Conservation (phyloP, 2,888 invertebrate species). For the Drosophila putrida region DNA sequence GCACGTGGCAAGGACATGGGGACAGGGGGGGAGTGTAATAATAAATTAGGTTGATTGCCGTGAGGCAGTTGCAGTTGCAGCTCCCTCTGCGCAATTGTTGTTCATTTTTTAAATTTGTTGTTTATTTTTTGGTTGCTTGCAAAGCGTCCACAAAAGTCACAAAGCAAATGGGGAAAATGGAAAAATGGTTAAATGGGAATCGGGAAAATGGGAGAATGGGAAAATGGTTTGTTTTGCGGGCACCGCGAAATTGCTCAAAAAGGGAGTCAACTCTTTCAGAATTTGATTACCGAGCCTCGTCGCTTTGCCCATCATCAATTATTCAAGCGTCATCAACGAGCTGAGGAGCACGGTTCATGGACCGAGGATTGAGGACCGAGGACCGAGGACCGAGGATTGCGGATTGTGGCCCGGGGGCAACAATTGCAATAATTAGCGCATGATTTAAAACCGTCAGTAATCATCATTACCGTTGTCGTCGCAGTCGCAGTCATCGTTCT, state of each 20-base stretch:
- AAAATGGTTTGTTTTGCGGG: conserved; percentile 57
- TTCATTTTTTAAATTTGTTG: neutral
- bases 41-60: conserved; percentile 80
- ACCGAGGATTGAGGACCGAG: neutral
- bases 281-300: conserved; percentile 68
- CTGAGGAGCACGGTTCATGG: neutral
- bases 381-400: neutral
- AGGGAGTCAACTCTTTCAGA: conserved; percentile 68
- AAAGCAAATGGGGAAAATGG: conserved; percentile 32
- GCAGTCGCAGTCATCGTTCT: conserved; percentile 39
- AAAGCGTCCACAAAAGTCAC: conserved; percentile 38
- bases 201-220: conserved; percentile 29
- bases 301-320: conserved; percentile 72
- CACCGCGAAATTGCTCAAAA: conserved; percentile 38
- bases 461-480: conserved; percentile 77
- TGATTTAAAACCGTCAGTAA: conserved; percentile 82
- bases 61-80: conserved; percentile 52
- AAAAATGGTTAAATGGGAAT: conserved; percentile 26
- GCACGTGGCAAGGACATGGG: conserved; percentile 4
- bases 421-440: conserved; percentile 82
- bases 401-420: conserved; percentile 49
- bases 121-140: conserved; percentile 3
- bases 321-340: conserved; percentile 68
- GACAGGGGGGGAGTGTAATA: conserved; percentile 36
- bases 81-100: conserved; percentile 20